Conservation (phyloP, 2,113 vertebrate species). For the Lonchura striata region DNA sequence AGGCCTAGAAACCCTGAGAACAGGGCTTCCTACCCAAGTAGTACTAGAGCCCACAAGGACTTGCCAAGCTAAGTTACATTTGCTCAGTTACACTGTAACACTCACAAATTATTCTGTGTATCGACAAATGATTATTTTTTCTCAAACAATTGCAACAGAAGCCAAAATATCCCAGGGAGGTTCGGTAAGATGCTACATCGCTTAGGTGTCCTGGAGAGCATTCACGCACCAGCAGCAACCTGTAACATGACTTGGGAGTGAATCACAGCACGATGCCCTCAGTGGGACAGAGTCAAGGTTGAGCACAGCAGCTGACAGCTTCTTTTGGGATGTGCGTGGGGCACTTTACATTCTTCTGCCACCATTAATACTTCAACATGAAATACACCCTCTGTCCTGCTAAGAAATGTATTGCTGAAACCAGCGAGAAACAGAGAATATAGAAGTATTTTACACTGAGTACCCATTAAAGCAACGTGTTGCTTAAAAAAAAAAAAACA, state of each 20-base stretch:
- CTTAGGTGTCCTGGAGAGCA: background rate
- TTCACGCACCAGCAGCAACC: background rate
- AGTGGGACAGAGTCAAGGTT: background rate
- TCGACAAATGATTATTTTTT: background rate
- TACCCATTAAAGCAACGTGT: background rate
- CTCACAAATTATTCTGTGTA: background rate
- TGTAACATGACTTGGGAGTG: background rate
- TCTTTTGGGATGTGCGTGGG: rapidly evolving
- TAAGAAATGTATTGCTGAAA: background rate
- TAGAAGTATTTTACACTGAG: background rate
- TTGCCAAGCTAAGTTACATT: background rate
- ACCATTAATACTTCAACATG: background rate
- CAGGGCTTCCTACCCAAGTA: background rate
- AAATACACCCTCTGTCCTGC: background rate
- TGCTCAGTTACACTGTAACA: background rate
- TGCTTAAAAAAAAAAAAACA: background rate
- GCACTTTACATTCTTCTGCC: background rate
- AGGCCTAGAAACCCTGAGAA: background rate
- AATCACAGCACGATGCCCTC: background rate
- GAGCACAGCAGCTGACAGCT: background rate
- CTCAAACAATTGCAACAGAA: background rate
- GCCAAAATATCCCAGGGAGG: background rate
- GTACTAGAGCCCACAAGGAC: background rate
- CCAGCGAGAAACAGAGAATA: background rate
- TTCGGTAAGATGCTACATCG: background rate